Base-by-base conservation (phyloP, 2,888 invertebrate species). In the Baccha elongata region DNA sequence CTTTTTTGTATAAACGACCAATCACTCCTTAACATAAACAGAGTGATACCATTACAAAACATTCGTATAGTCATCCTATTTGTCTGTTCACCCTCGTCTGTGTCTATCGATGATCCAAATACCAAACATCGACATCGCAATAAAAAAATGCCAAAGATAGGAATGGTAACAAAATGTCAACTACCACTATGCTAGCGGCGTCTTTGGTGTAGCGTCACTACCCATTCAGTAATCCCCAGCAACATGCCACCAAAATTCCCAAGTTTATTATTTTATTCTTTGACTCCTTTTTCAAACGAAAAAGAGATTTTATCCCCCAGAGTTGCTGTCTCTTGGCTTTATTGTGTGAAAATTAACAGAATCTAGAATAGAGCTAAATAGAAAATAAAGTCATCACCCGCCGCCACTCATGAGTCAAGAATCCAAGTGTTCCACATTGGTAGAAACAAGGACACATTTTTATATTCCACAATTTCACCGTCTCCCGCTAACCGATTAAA, bases 51-150 rank as follows among this genome's bases (percentile, higher is more conserved):
- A 78, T 73, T 64, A 73, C 83, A 62, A 19, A 26, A 68, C 50
- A 73, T 58, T 68, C 64, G 62, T n/a, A n/a, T 40, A 73, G 58
- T 76, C 67, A 62, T 73, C 64, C 23, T 60, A 19, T 60, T 60
- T 72, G 40, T 72, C 42, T 64, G 19, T 23, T 55, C 13, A 60
- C 40, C 60, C 55, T 35, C 44, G 60, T 55, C 68, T 67, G 21
- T 72, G 35, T 68, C 67, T 76, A 83, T 83, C 67, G 81, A 83
- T 76, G 78, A 83, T 78, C 68, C 83, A 72, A 78, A 83, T 83
- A 78, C 68, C 58, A 83, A 78, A 76, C 53, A 72, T 83, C 72
- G 72, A 53, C 3, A 42, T 1, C 8, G 8, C 6, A 35, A 35
- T 11, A 35, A 17, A 13, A 37, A 55, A 71, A 67, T 46, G 29